A percentile compares a stretch with the other conserved stretches of the same genome.
These are phyloP conservation scores for Epinephelus moara DNA, from an alignment of 2,113 vertebrate species.

Conservation along the genomic window DNA sequence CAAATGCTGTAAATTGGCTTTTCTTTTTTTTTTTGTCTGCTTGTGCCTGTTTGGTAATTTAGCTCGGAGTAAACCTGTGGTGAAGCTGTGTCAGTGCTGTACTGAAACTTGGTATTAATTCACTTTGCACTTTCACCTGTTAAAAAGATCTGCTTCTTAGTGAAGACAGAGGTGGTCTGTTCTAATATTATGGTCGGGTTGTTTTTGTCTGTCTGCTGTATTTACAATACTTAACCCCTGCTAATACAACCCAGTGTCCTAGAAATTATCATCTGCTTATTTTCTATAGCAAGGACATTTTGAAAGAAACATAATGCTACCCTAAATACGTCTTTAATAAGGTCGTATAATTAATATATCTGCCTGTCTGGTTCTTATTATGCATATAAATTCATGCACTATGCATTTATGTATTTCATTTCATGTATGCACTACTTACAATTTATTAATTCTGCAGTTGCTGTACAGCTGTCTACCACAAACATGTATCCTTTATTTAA, in stretches of 20 bases:
- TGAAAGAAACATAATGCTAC: no score
- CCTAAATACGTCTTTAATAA: no score
- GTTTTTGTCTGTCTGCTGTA: background rate
- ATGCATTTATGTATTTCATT: no score
- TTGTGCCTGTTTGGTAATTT: background rate
- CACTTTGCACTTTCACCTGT: background rate
- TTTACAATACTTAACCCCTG: background rate
- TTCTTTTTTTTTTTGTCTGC: background rate
- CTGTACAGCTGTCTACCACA: no score
- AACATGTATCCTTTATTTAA: no score
- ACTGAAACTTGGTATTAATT: background rate
- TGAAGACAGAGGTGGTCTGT: background rate
- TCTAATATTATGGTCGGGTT: background rate
- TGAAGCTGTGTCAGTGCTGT: background rate
- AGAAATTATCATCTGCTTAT: background rate
- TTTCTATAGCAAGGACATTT: no score
- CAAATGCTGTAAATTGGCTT: background rate
- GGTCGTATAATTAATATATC: no score
- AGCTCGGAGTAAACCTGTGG: background rate
- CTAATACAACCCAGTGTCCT: background rate
- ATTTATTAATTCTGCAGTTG: no score
- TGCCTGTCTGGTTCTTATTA: no score
- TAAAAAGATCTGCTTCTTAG: background rate
- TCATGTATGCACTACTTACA: no score
- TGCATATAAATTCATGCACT: no score